Evolutionary conservation across 2,888 invertebrate species (phyloP).

Genomic region (Drosophila atripex): DNA sequence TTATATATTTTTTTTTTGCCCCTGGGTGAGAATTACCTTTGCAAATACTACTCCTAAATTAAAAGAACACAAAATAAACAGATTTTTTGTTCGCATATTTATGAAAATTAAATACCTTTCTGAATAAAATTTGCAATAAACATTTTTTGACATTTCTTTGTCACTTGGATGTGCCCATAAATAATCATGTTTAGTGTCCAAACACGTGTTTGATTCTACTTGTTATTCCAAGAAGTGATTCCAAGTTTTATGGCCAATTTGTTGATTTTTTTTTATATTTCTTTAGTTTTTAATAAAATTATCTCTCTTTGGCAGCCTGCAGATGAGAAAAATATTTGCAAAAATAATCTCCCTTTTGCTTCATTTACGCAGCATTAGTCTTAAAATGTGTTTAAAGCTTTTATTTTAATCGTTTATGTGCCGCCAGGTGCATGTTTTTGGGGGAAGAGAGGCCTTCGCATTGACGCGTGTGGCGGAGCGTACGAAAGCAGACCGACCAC

Average conservation of each 20-base stretch:
- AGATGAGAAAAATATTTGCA: slow-evolving; percentile 44
- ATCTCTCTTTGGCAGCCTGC: not conserved
- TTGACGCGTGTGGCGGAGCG: slow-evolving; percentile 64
- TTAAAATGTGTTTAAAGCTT: slow-evolving; percentile 36
- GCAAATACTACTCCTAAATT: slow-evolving; percentile 26
- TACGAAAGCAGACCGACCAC: slow-evolving; percentile 39
- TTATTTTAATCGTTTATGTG: slow-evolving; percentile 16
- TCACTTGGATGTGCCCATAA: not conserved
- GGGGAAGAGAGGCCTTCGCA: slow-evolving; percentile 26
- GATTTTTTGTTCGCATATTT: slow-evolving; percentile 10
- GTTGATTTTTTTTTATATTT: too few species aligned
- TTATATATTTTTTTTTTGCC: too few species aligned
- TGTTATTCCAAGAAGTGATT: slow-evolving; percentile 1
- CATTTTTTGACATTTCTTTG: not conserved
- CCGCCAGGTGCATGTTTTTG: slow-evolving; percentile 59
- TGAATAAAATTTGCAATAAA: slow-evolving; percentile 18
- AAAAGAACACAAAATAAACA: slow-evolving; percentile 44
- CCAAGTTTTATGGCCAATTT: not conserved
- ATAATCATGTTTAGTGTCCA: not conserved
- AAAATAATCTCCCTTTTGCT: slow-evolving; percentile 36
- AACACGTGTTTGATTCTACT: slow-evolving; percentile 3
- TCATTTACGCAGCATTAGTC: slow-evolving; percentile 77
- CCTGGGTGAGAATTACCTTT: slow-evolving; percentile 45
- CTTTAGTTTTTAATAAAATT: slow-evolving; percentile 3
- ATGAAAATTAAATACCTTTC: slow-evolving; percentile 4